These are phyloP conservation scores for Andrena fulva DNA, from an alignment of 2,888 invertebrate species.

Conservation along the genomic window DNA sequence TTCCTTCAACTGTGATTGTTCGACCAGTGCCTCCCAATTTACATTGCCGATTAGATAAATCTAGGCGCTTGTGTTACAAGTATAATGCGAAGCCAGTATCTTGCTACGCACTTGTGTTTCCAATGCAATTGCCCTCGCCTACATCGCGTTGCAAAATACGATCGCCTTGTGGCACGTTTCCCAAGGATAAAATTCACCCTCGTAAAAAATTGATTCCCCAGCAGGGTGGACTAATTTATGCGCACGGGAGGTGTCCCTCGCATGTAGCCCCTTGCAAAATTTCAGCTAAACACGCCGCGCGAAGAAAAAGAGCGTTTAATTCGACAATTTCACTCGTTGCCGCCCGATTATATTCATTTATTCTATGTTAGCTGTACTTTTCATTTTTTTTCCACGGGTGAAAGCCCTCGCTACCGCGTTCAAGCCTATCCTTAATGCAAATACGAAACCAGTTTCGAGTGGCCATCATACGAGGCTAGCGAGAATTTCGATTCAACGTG, in stretches of 20 bases:
- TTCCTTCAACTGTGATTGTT: not conserved
- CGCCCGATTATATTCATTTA: constrained; percentile 19
- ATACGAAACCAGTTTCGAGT: constrained; percentile 24
- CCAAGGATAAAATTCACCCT: constrained; percentile 11
- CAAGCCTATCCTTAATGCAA: constrained; percentile 8
- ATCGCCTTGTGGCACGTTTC: constrained; percentile 35
- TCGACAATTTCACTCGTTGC: not conserved
- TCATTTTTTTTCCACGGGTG: not conserved
- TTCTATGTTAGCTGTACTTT: not conserved
- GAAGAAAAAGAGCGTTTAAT: not conserved
- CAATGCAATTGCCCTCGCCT: not conserved
- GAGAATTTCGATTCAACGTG: not conserved
- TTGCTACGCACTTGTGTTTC: not conserved
- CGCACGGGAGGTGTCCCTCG: not conserved
- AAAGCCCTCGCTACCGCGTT: constrained; percentile 6
- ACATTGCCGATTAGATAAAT: no score
- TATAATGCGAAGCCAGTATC: not conserved
- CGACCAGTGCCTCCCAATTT: not conserved
- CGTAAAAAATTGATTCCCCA: constrained; percentile 1
- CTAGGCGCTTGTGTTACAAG: no score
- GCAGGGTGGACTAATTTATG: not conserved
- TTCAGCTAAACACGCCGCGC: not conserved
- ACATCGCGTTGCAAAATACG: constrained; percentile 10
- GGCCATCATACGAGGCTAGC: not conserved
- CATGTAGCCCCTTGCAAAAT: not conserved